Evolutionary conservation across 2,113 vertebrate genomes (phyloP).

Genomic region (Pionites leucogaster): DNA sequence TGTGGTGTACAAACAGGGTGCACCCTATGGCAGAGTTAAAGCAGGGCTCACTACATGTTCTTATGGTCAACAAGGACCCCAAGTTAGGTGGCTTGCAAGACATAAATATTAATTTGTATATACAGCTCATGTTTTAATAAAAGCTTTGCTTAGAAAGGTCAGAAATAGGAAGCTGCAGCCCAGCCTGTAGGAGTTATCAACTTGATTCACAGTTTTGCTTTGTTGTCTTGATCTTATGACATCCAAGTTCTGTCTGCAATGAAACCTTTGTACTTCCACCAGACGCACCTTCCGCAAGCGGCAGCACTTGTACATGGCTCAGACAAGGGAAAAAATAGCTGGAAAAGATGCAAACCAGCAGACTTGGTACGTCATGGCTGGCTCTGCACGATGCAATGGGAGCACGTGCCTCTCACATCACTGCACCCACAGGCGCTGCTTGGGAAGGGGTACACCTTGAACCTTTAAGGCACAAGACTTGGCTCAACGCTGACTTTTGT

Average conservation of each 20-base stretch:
- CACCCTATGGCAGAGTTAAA: neutral
- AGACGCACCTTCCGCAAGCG: neutral
- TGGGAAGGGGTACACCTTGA: neutral
- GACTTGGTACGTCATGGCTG: neutral
- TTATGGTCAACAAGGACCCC: neutral
- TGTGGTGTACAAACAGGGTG: fast-evolving
- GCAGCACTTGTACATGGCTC: fast-evolving
- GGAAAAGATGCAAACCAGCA: neutral
- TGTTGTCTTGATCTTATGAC: neutral
- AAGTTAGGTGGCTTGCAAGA: fast-evolving
- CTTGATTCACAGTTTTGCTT: neutral
- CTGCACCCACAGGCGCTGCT: neutral
- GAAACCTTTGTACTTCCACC: neutral
- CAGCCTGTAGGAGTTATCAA: neutral
- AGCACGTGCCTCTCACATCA: fast-evolving
- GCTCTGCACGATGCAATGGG: fast-evolving
- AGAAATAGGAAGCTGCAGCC: neutral
- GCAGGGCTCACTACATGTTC: fast-evolving
- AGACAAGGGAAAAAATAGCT: neutral
- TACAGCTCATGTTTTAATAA: neutral
- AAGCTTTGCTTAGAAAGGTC: neutral
- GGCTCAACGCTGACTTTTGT: neutral
- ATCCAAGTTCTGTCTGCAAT: neutral
- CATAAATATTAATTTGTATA: neutral
- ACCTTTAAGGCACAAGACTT: neutral